These are phyloP conservation scores for Canis aureus DNA, from an alignment of 2,113 vertebrate species.

Conservation along the genomic window DNA sequence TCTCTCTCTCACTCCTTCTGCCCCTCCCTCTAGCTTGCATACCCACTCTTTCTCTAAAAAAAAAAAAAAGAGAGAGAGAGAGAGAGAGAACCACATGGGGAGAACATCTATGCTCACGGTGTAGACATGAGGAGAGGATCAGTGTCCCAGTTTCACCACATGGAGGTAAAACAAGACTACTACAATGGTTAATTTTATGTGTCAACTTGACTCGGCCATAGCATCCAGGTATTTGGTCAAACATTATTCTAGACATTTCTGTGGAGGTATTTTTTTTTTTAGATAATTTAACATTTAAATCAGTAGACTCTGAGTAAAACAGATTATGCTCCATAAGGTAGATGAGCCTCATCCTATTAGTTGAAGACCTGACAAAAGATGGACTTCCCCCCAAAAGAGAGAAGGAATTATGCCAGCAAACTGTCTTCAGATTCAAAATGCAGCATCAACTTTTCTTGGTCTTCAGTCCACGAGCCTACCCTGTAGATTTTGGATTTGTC, in stretches of 20 bases:
- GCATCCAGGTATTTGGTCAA: neutral
- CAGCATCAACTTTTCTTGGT: neutral
- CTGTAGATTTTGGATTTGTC: neutral
- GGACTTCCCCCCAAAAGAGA: neutral
- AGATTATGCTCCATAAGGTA: neutral
- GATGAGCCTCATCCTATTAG: neutral
- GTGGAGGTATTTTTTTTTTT: neutral
- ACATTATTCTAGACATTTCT: constrained; percentile 34
- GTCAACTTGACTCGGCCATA: neutral
- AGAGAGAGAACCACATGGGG: neutral
- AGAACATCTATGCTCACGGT: neutral
- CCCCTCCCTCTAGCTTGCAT: neutral
- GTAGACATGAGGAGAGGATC: neutral
- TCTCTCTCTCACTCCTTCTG: neutral
- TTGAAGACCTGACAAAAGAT: neutral
- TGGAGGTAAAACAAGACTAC: neutral
- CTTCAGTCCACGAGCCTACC: neutral
- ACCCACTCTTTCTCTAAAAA: too few species aligned
- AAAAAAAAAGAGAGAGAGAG: too few species aligned
- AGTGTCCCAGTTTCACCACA: neutral
- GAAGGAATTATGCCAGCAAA: neutral
- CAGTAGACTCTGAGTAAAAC: neutral
- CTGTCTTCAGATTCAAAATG: neutral
- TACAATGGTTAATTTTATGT: neutral
- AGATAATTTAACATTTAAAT: constrained; percentile 6